A percentile compares a stretch with the other conserved stretches of the same genome.
Evolutionary conservation across 2,113 vertebrate species (phyloP).

Genomic region (Acanthochromis polyacanthus): DNA sequence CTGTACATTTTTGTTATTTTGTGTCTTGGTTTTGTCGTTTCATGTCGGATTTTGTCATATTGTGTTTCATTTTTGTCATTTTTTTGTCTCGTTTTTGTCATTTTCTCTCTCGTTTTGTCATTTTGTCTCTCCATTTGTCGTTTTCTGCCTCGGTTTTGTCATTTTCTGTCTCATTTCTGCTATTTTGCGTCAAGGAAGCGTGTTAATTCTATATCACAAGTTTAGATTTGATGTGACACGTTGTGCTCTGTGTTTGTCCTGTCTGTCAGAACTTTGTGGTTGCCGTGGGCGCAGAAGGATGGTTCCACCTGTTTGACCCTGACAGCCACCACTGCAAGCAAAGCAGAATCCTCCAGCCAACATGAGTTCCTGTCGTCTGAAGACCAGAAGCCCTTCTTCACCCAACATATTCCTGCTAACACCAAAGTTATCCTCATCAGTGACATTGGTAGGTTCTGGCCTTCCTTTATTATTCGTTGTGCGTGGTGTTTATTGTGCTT

Average conservation of each 20-base stretch:
- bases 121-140: too few relatives aligned
- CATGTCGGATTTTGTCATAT: too few relatives aligned
- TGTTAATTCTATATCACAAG: too few relatives aligned
- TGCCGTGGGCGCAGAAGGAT: constrained; percentile 94
- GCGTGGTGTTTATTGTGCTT: neutral
- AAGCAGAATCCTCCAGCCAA: constrained; percentile 88
- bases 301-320: constrained; percentile 97
- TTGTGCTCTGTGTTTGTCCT: neutral
- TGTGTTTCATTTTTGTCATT: too few relatives aligned
- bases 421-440: constrained; percentile 97
- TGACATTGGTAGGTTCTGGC: constrained; percentile 90
- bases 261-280: constrained; percentile 91
- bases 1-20: too few relatives aligned
- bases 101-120: too few relatives aligned
- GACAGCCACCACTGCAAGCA: constrained; percentile 81
- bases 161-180: too few relatives aligned
- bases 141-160: too few relatives aligned
- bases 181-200: too few relatives aligned
- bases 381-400: constrained; percentile 92
- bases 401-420: constrained; percentile 97
- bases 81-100: too few relatives aligned
- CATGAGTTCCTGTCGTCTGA: constrained; percentile 85
- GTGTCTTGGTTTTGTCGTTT: too few relatives aligned
- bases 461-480: too few relatives aligned
- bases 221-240: neutral